Conservation (phyloP, 2,113 vertebrate species). For the Carassius gibelio region DNA sequence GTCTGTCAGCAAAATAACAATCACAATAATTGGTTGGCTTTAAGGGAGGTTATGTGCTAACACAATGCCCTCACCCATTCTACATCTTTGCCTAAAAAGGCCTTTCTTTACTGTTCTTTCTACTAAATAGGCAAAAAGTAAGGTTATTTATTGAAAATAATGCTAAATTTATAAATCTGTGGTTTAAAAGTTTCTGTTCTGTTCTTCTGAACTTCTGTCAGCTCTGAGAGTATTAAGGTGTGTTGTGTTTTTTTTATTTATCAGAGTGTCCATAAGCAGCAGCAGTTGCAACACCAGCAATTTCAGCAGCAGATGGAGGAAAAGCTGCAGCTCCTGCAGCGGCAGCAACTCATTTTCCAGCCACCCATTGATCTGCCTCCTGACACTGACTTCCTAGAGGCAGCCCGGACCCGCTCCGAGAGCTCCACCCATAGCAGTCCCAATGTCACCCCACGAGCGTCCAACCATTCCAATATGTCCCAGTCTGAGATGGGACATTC, state of each 20-base stretch:
- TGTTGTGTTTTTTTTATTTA: background rate
- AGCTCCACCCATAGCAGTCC: conserved; percentile 91
- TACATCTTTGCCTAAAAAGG: background rate
- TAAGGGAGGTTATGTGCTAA: too few species aligned
- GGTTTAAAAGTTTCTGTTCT: background rate
- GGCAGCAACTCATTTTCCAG: conserved; percentile 84
- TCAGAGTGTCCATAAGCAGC: conserved; percentile 88
- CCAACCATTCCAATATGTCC: conserved; percentile 89
- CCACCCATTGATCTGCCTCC: conserved; percentile 68
- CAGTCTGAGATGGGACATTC: conserved; percentile 79
- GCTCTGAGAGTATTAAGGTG: background rate
- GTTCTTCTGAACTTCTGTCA: too few species aligned
- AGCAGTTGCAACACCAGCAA: conserved; percentile 90
- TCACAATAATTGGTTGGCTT: background rate
- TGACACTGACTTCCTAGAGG: conserved; percentile 80
- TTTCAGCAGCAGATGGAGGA: conserved; percentile 91
- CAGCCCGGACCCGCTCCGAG: conserved; percentile 73
- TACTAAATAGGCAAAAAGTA: background rate
- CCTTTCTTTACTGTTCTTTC: background rate
- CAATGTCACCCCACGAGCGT: conserved; percentile 86
- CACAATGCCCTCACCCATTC: too few species aligned
- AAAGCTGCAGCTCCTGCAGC: conserved; percentile 88
- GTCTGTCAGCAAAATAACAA: background rate
- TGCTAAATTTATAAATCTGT: background rate
- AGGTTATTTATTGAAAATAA: background rate